These are phyloP conservation scores for Allophyes oxyacanthae DNA, from an alignment of 2,888 invertebrate species.

Conservation along the genomic window DNA sequence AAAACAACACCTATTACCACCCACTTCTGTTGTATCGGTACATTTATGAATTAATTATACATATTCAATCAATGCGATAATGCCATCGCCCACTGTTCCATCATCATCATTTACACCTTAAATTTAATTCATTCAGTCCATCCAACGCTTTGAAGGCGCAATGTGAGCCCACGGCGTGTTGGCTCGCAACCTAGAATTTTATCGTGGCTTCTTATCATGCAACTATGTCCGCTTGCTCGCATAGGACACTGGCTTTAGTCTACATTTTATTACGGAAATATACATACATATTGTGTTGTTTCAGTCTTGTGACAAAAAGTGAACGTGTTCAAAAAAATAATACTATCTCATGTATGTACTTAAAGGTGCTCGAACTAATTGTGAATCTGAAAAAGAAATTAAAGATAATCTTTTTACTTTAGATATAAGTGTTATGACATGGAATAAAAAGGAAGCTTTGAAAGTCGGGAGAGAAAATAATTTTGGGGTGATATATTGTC, in stretches of 20 bases:
- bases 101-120: slow-evolving; percentile 13
- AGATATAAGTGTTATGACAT: slow-evolving; percentile 36
- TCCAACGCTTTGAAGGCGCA: not conserved
- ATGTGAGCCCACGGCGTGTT: slow-evolving; percentile 16
- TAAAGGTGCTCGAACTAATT: slow-evolving; percentile 16
- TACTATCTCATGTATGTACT: slow-evolving; percentile 25
- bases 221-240: slow-evolving; percentile 15
- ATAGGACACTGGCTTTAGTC: slow-evolving; percentile 17
- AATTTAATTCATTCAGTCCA: slow-evolving; percentile 7
- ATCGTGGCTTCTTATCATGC: slow-evolving; percentile 33
- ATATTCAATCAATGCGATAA: slow-evolving; percentile 3
- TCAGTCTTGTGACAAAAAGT: slow-evolving; percentile 20
- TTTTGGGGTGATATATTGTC: slow-evolving; percentile 80
- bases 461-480: slow-evolving; percentile 78
- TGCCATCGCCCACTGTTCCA: not conserved
- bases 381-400: slow-evolving; percentile 27
- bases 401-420: slow-evolving; percentile 33
- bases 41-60: slow-evolving; percentile 5
- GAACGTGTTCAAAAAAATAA: slow-evolving; percentile 23
- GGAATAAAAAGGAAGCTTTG: slow-evolving; percentile 69
- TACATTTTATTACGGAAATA: slow-evolving; percentile 26
- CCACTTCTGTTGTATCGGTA: not conserved
- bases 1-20: not conserved
- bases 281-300: slow-evolving; percentile 8
- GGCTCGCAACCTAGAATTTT: slow-evolving; percentile 33